Conservation (phyloP, 2,113 vertebrate genomes). For the Trematocara stigmaticum region DNA sequence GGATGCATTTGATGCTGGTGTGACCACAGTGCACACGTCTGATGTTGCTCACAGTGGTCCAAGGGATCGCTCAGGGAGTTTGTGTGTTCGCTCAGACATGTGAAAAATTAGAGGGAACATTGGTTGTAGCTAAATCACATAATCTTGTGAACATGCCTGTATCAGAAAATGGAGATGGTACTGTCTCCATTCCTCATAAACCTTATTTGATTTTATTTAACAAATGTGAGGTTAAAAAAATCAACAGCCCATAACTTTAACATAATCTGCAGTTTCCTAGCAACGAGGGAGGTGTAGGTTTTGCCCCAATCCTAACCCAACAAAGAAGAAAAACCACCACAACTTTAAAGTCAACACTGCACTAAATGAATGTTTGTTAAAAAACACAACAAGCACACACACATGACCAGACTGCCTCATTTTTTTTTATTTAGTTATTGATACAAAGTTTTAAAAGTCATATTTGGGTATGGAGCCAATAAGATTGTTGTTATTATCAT, state of each 20-base stretch:
- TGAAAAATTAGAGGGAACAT: too few relatives aligned
- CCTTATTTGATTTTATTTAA: background rate
- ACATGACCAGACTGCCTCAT: background rate
- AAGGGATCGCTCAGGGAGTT: too few relatives aligned
- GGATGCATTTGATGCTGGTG: too few relatives aligned
- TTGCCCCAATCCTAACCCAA: background rate
- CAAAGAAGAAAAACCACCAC: background rate
- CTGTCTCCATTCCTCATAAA: background rate
- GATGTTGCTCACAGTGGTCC: too few relatives aligned
- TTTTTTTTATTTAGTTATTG: background rate
- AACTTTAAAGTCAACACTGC: background rate
- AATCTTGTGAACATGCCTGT: background rate
- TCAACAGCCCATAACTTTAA: background rate
- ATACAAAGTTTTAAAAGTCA: background rate
- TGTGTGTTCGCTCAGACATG: too few relatives aligned
- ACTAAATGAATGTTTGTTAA: background rate
- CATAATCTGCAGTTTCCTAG: background rate
- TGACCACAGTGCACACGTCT: too few relatives aligned
- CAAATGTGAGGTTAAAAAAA: background rate
- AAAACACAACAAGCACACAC: background rate
- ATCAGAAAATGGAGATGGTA: background rate
- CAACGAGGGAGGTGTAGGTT: background rate
- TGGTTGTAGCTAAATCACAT: background rate
- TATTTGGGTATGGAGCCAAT: background rate
- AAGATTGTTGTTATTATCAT: background rate